A percentile compares a stretch with the other conserved stretches of the same genome.
These are phyloP conservation scores for Typhlichthys subterraneus DNA, from an alignment of 2,797 vertebrate species.

Conservation along the genomic window DNA sequence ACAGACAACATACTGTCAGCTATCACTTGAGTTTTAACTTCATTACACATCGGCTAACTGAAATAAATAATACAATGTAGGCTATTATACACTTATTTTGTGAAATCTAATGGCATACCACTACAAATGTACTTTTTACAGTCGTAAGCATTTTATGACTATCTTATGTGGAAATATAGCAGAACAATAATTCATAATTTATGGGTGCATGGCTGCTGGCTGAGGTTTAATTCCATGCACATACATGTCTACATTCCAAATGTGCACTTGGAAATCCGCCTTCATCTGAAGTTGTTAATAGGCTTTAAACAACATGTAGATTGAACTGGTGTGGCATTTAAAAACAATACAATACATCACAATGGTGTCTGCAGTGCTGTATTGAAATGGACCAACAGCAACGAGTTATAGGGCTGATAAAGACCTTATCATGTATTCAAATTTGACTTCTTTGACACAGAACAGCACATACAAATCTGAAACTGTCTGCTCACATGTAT, in stretches of 20 bases:
- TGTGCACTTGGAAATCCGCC: conserved; percentile 23
- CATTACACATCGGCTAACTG: no score
- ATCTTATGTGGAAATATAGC: conserved; percentile 25
- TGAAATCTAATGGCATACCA: background rate
- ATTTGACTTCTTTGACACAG: background rate
- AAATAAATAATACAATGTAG: background rate
- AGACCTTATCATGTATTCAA: conserved; percentile 10
- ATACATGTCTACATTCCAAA: conserved; percentile 15
- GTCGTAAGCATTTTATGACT: conserved; percentile 2
- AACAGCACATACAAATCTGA: background rate
- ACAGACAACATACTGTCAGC: background rate
- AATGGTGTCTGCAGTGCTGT: no score
- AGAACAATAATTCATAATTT: conserved; percentile 11
- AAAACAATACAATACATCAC: no score
- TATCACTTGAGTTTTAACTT: no score
- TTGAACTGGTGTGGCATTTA: background rate
- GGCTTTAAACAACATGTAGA: conserved; percentile 43
- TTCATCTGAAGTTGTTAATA: background rate
- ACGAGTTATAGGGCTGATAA: background rate
- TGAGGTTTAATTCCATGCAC: conserved; percentile 34
- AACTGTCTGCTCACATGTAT: background rate
- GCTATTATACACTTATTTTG: background rate
- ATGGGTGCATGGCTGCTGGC: background rate
- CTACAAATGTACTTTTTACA: background rate
- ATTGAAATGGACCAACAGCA: no score